Conservation (phyloP, 2,888 invertebrate species). For the Andrena bicolor region DNA sequence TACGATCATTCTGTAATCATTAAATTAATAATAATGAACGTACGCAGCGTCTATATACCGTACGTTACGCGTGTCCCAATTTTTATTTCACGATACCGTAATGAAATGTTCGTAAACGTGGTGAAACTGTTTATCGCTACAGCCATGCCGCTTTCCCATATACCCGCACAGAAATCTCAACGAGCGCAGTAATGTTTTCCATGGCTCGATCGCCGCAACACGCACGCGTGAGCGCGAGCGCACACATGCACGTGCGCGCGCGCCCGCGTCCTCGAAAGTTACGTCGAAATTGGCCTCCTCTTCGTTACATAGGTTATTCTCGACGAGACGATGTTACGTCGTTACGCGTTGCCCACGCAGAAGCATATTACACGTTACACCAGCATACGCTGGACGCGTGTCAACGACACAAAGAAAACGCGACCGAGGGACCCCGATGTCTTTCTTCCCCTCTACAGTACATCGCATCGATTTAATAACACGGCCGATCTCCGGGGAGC, state of each 20-base stretch:
- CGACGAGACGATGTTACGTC: constrained; percentile 52
- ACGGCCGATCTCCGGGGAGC: neutral
- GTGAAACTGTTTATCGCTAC: constrained; percentile 34
- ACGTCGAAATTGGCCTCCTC: constrained; percentile 58
- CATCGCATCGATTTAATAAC: constrained; percentile 38
- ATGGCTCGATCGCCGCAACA: neutral
- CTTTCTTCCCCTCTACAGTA: neutral
- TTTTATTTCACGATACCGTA: neutral
- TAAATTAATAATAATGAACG: neutral
- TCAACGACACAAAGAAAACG: constrained; percentile 68
- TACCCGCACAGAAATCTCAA: constrained; percentile 24
- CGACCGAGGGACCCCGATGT: constrained; percentile 6
- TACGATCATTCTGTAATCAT: neutral
- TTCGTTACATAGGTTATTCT: constrained; percentile 58
- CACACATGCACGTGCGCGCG: constrained; percentile 14
- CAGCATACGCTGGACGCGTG: constrained; percentile 49
- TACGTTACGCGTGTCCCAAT: constrained; percentile 8
- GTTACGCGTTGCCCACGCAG: constrained; percentile 51
- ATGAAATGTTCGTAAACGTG: constrained; percentile 6
- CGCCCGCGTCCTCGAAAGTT: constrained; percentile 51
- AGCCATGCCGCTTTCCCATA: constrained; percentile 32
- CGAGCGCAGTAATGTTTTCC: constrained; percentile 38
- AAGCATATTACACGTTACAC: constrained; percentile 58
- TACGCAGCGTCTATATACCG: neutral
- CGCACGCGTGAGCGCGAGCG: neutral